Evolutionary conservation across 1,140 invertebrate genomes (phyloP), one percentile per base, ranked within the genome.

Genomic region (Bicyclus anynana): DNA sequence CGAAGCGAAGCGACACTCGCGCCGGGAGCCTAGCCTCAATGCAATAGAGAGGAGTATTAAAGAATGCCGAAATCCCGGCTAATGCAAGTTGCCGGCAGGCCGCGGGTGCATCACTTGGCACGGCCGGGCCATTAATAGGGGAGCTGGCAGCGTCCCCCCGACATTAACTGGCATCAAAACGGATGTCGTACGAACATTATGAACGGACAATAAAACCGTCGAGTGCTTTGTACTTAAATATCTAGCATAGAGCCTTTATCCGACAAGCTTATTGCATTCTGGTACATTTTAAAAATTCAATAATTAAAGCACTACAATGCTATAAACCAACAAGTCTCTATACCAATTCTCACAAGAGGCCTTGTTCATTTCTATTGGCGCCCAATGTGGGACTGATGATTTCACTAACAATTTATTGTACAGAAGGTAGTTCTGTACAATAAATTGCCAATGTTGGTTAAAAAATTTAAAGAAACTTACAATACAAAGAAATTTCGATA

Each of bases 131-230:
- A 84, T 86, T 84, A 85, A 72, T 77, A 64, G 62, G 61, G 60
- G 58, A 60, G 67, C 67, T 87, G 84, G 81, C 81, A 84, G 64
- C 69, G 65, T 66, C 69, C 58, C 62, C 63, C 65, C 53, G 67
- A 80, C 76, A 80, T 81, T 82, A 78, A 77, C 74, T 72, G 73
- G 56, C 77, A 77, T 80, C 75, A 74, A 74, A 83, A 75, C 77
- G 76, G 80, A 86, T 79, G 79, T 83, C 80, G 71, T 77, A 80
- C 66, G 72, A 66, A 71, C 74, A 74, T 81, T 81, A 83, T 81
- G 72, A 80, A 83, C 67, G 67, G 66, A 82, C 74, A 81, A 85
- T 82, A 80, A 80, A 84, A 77, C 71, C 65, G 70, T 71, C 63
- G 60, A 74, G 69, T 65, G 74, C 70, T 66, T 75, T 78, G 64